Evolutionary conservation across 1,140 invertebrate genomes (phyloP), one percentile per base, ranked within the genome.

Genomic region (Subanguina moxae): DNA sequence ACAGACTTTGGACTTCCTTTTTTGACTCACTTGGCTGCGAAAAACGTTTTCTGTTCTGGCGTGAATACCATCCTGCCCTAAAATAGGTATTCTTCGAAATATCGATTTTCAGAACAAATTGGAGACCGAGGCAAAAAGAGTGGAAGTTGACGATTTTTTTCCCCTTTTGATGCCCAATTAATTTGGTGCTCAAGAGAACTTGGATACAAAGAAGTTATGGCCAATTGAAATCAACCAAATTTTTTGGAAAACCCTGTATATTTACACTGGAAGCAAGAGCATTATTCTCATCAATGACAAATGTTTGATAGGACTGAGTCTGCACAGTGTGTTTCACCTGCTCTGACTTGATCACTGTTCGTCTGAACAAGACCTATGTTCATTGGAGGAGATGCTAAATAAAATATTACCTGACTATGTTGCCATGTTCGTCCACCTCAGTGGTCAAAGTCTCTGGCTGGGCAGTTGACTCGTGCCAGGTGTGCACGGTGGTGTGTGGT

Each of bases 311-410:
- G 56, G 82, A 66, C 46, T 83, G 82, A 17, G 75, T 80, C 43
- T 82, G 80, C 17, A 82, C 72, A 7, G 80, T 82, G 57, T 82
- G 80, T 52, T 79, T 80, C 57, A 80, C 73, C 57, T 83, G 82
- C 17, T 82, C 71, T n/a, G 80, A 75, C 58, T 79, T 83, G 19
- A 82, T 69, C 57, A 70, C 28, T 15, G 78, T 78, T 45, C 75
- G 56, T 27, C 80, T 74, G 28, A 23, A 72, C 27, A 25, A 21
- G 1, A 32, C 3, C n/a, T 3, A 13, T 8, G 5, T 30, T n/a
- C n/a, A 25, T 3, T 21, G 48, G n/a, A 52, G n/a, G 23, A 52
- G 23, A 45, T n/a, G n/a, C 11, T 45, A 45, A 45, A 45, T n/a
- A 45, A n/a, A 45, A 45, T 11, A 13, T 21, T 25, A 81, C 79